These are phyloP conservation scores for Drosophila lacteicornis DNA, from an alignment of 1,140 invertebrate genomes.

Conservation along the genomic window DNA sequence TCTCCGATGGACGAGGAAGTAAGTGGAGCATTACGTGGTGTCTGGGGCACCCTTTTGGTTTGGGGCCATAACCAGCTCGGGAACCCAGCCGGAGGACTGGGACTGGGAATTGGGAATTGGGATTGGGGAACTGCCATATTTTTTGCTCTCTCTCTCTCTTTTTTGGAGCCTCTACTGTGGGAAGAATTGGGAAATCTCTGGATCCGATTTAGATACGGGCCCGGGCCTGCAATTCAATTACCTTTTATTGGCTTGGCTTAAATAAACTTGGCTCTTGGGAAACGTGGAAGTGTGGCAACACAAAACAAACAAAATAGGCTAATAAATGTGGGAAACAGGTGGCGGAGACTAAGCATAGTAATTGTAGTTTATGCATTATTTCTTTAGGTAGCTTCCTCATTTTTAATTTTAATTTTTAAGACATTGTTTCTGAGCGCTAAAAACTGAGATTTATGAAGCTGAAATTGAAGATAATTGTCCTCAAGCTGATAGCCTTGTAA, in stretches of 20 bases:
- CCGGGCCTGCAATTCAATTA: conserved; percentile 24
- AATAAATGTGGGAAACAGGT: conserved; percentile 23
- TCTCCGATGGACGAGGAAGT: conserved; percentile 72
- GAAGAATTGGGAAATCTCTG: conserved; percentile 29
- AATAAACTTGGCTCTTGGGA: conserved; percentile 25
- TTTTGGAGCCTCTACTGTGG: conserved; percentile 41
- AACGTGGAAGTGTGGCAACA: conserved; percentile 23
- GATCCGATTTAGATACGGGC: conserved; percentile 13
- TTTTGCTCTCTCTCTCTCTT: neutral
- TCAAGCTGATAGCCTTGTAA: conserved; percentile 1
- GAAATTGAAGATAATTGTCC: conserved; percentile 14
- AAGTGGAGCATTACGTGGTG: conserved; percentile 76
- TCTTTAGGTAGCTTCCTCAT: conserved; percentile 21
- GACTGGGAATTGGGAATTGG: conserved; percentile 10
- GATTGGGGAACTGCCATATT: conserved; percentile 25
- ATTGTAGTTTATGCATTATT: conserved; percentile 12
- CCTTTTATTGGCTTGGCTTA: conserved; percentile 28
- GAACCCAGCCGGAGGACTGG: conserved; percentile 37
- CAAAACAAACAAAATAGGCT: conserved; percentile 1
- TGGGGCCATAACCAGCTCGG: conserved; percentile 51
- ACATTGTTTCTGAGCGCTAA: conserved; percentile 10
- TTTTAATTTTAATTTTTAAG: neutral
- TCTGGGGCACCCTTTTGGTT: conserved; percentile 65
- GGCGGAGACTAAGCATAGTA: conserved; percentile 2
- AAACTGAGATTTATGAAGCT: conserved; percentile 11